phyloP scores from a whole-genome alignment of 1,140 invertebrate species.

The Agrypnia vestita region DNA sequence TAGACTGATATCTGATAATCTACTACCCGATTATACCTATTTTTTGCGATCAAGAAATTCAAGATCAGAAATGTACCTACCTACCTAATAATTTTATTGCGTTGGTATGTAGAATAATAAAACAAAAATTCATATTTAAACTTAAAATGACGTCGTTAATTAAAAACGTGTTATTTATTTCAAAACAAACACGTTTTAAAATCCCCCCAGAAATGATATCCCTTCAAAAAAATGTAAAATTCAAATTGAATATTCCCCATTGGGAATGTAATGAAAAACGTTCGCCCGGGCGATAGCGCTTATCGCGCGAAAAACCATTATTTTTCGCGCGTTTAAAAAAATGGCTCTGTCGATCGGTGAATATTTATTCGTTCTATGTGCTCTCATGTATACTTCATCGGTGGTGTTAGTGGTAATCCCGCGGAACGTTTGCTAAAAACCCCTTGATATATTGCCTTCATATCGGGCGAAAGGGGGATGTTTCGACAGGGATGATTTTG shows the following conservation, averaged over 20 bases:
- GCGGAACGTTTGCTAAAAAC: constrained; percentile 56
- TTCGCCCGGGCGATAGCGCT: constrained; percentile 41
- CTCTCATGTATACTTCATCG: constrained; percentile 60
- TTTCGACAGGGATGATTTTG: constrained; percentile 39
- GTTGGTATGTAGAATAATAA: too few relatives aligned
- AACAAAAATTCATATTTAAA: too few relatives aligned
- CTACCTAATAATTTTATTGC: too few relatives aligned
- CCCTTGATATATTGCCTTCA: constrained; percentile 60
- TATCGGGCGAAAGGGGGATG: constrained; percentile 39
- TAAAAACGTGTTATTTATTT: neutral
- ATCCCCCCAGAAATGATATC: neutral
- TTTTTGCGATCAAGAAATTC: too few relatives aligned
- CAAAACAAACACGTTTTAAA: constrained; percentile 6
- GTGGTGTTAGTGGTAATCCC: constrained; percentile 61
- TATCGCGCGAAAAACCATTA: constrained; percentile 59
- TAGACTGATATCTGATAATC: too few relatives aligned
- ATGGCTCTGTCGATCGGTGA: constrained; percentile 32
- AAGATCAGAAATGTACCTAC: too few relatives aligned
- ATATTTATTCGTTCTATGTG: constrained; percentile 58
- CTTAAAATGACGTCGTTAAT: neutral
- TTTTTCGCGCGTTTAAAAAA: constrained; percentile 48
- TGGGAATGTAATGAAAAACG: constrained; percentile 33
- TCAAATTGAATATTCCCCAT: constrained; percentile 35
- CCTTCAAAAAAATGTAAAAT: constrained; percentile 32
- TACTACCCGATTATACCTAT: too few relatives aligned